Evolutionary conservation across 2,797 vertebrate genomes (phyloP).

Genomic region (Brachyrhaphis roseni): DNA sequence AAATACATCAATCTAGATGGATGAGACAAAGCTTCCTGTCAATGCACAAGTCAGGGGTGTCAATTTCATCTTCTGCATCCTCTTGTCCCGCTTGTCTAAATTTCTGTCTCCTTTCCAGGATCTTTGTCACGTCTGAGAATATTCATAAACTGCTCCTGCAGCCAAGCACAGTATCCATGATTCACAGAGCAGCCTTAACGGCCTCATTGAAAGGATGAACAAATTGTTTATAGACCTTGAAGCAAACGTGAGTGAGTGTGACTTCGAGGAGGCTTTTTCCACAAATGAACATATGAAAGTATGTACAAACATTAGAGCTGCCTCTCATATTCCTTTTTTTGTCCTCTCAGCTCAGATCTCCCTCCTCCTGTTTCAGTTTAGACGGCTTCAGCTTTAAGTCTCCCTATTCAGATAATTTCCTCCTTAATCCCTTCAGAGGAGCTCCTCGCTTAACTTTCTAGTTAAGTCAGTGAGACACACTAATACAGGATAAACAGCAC

Average conservation of each 20-base stretch:
- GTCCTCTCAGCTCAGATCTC: conserved; percentile 41
- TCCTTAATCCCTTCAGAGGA: conserved; percentile 69
- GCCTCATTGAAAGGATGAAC: conserved; percentile 27
- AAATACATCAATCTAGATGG: conserved; percentile 32
- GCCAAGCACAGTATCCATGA: background rate
- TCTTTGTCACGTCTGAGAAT: conserved; percentile 13
- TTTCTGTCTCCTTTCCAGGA: conserved; percentile 25
- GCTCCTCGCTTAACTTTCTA: conserved; percentile 68
- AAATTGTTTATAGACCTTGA: conserved; percentile 31
- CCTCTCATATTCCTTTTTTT: conserved; percentile 31
- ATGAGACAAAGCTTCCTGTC: conserved; percentile 29
- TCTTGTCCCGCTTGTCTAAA: conserved; percentile 28
- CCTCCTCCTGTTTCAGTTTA: conserved; percentile 69
- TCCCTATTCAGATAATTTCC: conserved; percentile 74
- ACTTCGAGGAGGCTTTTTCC: conserved; percentile 40
- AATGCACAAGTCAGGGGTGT: conserved; percentile 22
- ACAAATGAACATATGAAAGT: conserved; percentile 41
- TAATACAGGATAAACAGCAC: conserved; percentile 30
- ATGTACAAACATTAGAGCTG: conserved; percentile 24
- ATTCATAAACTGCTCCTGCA: conserved; percentile 22
- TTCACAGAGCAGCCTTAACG: conserved; percentile 26
- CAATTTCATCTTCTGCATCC: conserved; percentile 28
- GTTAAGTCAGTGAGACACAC: conserved; percentile 70
- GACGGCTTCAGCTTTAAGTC: conserved; percentile 68
- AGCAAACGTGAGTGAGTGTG: conserved; percentile 16